Evolutionary conservation across 2,797 vertebrate species (phyloP).

Genomic region (Taeniopygia guttata): DNA sequence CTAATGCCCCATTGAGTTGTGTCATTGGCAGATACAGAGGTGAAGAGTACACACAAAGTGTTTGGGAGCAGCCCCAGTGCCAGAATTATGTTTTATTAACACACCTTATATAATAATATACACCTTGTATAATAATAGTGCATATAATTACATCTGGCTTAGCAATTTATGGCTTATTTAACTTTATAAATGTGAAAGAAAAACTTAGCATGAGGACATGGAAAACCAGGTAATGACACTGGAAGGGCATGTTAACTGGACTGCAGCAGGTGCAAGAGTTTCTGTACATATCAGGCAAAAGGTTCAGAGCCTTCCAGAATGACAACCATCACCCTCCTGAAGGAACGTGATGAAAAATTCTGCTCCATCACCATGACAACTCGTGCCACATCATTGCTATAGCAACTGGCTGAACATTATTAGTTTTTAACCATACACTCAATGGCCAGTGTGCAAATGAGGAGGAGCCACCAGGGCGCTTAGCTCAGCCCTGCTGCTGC

Average conservation of each 20-base stretch:
- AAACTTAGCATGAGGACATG: neutral
- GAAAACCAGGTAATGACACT: neutral
- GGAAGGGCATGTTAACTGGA: neutral
- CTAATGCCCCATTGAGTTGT: neutral
- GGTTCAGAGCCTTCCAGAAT: constrained; percentile 4
- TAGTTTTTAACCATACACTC: constrained; percentile 43
- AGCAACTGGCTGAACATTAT: constrained; percentile 67
- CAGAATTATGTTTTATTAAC: neutral
- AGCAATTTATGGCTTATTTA: neutral
- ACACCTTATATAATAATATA: neutral
- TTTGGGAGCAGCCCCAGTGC: neutral
- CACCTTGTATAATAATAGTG: neutral
- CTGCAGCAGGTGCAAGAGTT: neutral
- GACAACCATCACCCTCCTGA: constrained; percentile 33
- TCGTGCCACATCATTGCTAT: constrained; percentile 61
- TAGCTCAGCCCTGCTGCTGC: neutral
- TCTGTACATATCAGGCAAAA: neutral
- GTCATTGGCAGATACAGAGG: neutral
- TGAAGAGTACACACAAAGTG: neutral
- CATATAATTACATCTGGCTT: neutral
- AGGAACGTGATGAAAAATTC: constrained; percentile 38
- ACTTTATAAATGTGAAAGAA: neutral
- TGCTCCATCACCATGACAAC: constrained; percentile 74
- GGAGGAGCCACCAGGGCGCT: neutral
- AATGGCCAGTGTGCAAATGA: neutral